Evolutionary conservation across 2,888 invertebrate species (phyloP).

Genomic region (Papilio gigon): DNA sequence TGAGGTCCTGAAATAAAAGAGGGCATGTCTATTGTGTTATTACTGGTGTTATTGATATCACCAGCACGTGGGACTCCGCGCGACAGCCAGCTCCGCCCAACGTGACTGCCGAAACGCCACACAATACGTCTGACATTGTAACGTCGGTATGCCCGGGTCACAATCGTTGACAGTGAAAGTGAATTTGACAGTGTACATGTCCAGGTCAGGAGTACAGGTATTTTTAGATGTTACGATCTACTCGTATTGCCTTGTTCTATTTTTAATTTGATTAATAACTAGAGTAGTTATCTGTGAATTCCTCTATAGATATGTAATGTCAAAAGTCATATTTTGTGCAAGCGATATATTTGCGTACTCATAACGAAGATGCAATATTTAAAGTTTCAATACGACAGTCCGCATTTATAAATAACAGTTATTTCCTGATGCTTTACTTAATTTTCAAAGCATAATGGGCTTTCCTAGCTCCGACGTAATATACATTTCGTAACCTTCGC

Average conservation of each 20-base stretch:
- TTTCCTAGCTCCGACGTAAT: constrained; percentile 12
- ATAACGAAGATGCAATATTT: no score
- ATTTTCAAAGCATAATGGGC: not conserved
- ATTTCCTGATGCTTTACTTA: not conserved
- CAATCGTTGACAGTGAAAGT: constrained; percentile 21
- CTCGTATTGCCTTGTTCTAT: not conserved
- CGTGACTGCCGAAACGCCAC: constrained; percentile 56
- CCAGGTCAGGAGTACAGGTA: not conserved
- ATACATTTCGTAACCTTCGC: not conserved
- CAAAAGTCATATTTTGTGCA: no score
- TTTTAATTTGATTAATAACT: no score
- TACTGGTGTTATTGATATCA: not conserved
- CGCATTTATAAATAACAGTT: no score
- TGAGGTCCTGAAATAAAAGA: not conserved
- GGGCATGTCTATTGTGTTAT: not conserved
- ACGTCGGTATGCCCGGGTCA: constrained; percentile 9
- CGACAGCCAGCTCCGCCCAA: constrained; percentile 55
- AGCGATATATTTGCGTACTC: no score
- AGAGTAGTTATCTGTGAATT: no score
- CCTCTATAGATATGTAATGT: no score
- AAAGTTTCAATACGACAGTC: no score
- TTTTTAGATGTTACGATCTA: not conserved
- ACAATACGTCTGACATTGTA: constrained; percentile 47
- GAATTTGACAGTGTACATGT: constrained; percentile 16
- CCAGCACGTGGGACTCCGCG: constrained; percentile 67